Percentiles rank a stretch among this genome's conserved stretches.
Conservation (phyloP, 2,797 vertebrate species). For the Glyptemys insculpta region DNA sequence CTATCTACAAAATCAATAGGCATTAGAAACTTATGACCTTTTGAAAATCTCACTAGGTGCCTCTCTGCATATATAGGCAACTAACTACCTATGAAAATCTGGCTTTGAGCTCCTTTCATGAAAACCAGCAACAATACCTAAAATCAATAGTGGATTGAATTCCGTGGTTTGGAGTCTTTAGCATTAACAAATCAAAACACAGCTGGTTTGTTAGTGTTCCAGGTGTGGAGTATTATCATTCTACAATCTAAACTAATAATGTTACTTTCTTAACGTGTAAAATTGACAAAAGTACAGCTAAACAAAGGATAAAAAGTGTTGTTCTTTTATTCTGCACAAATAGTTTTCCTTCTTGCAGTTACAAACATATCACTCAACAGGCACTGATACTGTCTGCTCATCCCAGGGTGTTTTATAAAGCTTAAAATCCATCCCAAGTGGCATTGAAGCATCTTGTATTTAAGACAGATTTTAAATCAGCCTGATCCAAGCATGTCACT, state of each 20-base stretch:
- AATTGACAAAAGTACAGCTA: not conserved
- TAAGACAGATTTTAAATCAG: not conserved
- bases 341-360: not conserved
- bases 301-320: not conserved
- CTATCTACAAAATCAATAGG: not conserved
- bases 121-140: not conserved
- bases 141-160: not conserved
- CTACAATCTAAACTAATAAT: not conserved
- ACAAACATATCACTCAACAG: rapidly evolving
- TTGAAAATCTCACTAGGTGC: not conserved
- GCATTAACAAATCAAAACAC: not conserved
- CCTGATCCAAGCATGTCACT: not conserved
- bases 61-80: not conserved
- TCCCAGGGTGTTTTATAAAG: not conserved
- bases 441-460: not conserved
- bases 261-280: not conserved
- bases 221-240: not conserved
- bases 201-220: not conserved
- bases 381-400: not conserved
- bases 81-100: not conserved
- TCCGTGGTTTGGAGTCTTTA: not conserved
- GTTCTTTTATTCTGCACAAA: not conserved
- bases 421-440: not conserved
- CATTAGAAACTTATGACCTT: not conserved
- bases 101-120: not conserved